Base-by-base conservation (phyloP, 1,140 invertebrate species). In the Euwallacea fornicatus region DNA sequence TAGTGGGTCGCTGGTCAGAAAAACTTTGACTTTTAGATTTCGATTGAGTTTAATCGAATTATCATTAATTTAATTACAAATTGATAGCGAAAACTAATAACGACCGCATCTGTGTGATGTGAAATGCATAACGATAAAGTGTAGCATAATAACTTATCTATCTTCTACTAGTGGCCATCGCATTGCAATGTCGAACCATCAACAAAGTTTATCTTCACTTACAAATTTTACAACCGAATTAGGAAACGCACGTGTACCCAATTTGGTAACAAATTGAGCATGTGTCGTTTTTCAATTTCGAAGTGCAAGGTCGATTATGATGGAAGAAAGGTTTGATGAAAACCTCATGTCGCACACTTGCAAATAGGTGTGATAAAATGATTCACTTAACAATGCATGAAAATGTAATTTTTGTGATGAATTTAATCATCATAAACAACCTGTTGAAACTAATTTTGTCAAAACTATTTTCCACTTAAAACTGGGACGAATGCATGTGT, bases 261-360 rank as follows among this genome's bases (percentile, higher is more conserved):
- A 50, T 13, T 50, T 50, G 13, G 46, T 50, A 50, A 50, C 46
- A 50, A 50, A 11, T 50, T 50, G 7, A 50, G 46, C 46, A 50
- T 13, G 46, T 50, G 46, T 50, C 46, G 46, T 50, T 10, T 50
- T 50, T 50, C 2, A 10, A 50, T 50, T 50, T 10, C 46, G 2
- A 50, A 50, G 46, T 13, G 46, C 46, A 50, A 50, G 46, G 46
- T 50, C 46, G 46, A 50, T 13, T 11, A 50, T 13, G 2, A 50
- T 50, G 46, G 46, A 50, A 50, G 46, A 50, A 50, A 50, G 6
- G 9, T 50, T 50, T 50, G 46, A 50, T 50, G 7, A 4, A 10
- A 13, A 50, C 13, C 46, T 50, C 7, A 6, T 11, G 7, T 13
- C 13, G 46, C 46, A 50, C 13, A 6, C 13, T 11, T 50, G 46